phyloP scores from a whole-genome alignment of 2,888 invertebrate species.

The Sepiola atlantica region DNA sequence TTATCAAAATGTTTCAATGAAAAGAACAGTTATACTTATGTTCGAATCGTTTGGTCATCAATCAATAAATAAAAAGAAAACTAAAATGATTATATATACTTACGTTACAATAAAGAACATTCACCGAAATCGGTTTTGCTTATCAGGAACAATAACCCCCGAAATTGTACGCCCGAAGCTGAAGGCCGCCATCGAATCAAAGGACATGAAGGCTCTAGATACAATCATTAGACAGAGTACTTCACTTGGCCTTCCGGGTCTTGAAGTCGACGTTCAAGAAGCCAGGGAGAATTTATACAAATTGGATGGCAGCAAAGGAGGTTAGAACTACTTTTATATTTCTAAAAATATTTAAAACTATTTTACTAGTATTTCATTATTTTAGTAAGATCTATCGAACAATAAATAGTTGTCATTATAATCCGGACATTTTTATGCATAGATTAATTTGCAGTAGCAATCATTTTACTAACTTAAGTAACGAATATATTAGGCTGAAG shows the following conservation, averaged over 20 bases:
- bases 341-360: no score
- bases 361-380: no score
- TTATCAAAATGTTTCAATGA: no score
- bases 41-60: no score
- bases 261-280: constrained; percentile 32
- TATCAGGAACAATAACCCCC: background rate
- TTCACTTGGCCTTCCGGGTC: background rate
- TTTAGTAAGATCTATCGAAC: background rate
- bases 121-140: background rate
- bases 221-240: background rate
- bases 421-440: background rate
- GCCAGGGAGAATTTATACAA: background rate
- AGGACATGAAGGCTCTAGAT: constrained; percentile 14
- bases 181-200: constrained; percentile 1
- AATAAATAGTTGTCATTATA: background rate
- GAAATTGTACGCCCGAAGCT: background rate
- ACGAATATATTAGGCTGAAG: no score
- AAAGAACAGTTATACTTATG: no score
- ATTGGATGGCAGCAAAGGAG: constrained; percentile 1
- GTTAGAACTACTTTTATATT: constrained; percentile 1
- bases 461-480: background rate
- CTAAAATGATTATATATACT: background rate
- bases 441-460: background rate
- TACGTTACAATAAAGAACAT: background rate
- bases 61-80: background rate